Conservation (phyloP, 1,140 invertebrate genomes). For the Drosophila serrata region DNA sequence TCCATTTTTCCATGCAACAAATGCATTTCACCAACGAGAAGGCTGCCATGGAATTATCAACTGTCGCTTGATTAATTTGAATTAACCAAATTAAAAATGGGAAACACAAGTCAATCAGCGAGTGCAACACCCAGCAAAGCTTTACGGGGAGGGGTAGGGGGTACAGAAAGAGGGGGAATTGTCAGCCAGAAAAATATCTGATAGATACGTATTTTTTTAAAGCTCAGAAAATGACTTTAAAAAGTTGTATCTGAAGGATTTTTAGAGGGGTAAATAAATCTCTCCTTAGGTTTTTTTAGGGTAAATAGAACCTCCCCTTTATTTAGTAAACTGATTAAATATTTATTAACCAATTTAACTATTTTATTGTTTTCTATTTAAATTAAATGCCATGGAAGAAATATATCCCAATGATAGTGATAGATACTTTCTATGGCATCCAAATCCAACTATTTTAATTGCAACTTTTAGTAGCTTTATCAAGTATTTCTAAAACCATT, state of each 20-base stretch:
- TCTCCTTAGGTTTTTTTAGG: background rate
- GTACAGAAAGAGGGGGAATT: background rate
- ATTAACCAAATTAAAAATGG: conserved; percentile 57
- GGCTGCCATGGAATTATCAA: conserved; percentile 31
- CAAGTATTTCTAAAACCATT: background rate
- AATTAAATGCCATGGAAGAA: background rate
- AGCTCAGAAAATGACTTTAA: background rate
- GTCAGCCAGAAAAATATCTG: background rate
- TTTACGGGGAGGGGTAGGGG: background rate
- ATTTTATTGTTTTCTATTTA: background rate
- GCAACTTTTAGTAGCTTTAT: too few relatives aligned
- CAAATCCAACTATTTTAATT: background rate
- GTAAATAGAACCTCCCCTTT: background rate
- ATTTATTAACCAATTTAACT: background rate
- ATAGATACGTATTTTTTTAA: background rate
- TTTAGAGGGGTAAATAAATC: too few relatives aligned
- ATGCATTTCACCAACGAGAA: conserved; percentile 30
- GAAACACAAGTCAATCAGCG: conserved; percentile 56
- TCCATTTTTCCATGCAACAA: conserved; percentile 47
- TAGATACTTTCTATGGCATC: too few relatives aligned
- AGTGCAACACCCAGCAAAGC: conserved; percentile 46
- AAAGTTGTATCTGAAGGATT: too few relatives aligned
- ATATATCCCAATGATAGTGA: too few relatives aligned
- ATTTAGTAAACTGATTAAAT: too few relatives aligned
- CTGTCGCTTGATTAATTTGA: conserved; percentile 57